Evolutionary conservation across 2,797 vertebrate species (phyloP).

Genomic region (Mus minutoides): DNA sequence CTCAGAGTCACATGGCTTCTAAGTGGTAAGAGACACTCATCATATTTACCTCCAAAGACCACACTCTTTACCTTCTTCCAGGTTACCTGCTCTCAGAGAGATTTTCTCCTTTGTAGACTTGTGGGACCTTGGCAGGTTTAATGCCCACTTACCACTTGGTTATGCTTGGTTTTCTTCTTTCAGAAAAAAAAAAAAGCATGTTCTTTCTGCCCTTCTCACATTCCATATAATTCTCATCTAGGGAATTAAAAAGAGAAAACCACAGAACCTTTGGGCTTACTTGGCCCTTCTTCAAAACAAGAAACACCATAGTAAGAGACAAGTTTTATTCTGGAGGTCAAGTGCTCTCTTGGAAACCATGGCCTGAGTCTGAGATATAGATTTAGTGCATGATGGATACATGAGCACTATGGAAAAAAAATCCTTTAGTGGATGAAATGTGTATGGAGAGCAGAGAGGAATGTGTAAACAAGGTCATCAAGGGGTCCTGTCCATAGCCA

Average conservation of each 20-base stretch:
- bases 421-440: background rate
- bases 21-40: background rate
- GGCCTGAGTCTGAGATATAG: constrained; percentile 22
- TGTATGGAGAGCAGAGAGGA: constrained; percentile 17
- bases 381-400: background rate
- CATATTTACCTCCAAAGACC: constrained; percentile 38
- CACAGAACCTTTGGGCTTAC: constrained; percentile 41
- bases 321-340: constrained; percentile 59
- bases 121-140: background rate
- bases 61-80: constrained; percentile 22
- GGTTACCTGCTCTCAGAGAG: background rate
- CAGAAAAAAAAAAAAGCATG: constrained; percentile 40
- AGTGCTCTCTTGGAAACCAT: constrained; percentile 30
- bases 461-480: constrained; percentile 21
- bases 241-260: constrained; percentile 50
- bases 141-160: constrained; percentile 46
- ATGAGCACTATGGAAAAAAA: background rate
- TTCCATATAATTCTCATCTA: constrained; percentile 66
- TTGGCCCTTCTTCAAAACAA: constrained; percentile 57
- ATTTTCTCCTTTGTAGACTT: constrained; percentile 15
- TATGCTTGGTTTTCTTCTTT: constrained; percentile 15
- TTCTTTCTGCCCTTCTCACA: constrained; percentile 54
- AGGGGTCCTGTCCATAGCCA: background rate
- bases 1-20: constrained; percentile 14
- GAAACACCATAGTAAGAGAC: constrained; percentile 54